Percentiles rank a stretch among this genome's conserved stretches.
Conservation (phyloP, 2,888 invertebrate species). For the Adelphocoris suturalis region DNA sequence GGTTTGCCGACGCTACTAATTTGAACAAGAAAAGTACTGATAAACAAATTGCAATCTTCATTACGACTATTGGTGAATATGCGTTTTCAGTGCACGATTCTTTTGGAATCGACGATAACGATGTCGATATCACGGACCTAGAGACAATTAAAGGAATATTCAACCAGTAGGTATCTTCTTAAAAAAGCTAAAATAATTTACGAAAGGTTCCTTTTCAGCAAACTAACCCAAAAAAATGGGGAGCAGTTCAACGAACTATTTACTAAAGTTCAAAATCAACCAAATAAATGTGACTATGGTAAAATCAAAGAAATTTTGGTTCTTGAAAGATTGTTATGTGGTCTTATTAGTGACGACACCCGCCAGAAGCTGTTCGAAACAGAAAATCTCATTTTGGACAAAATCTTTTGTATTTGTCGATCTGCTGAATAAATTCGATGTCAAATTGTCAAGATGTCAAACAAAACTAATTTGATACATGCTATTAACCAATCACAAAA, state of each 20-base stretch:
- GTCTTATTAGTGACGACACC: slow-evolving; percentile 7
- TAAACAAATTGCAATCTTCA: slow-evolving; percentile 18
- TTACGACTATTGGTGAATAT: neutral
- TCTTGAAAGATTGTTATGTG: neutral
- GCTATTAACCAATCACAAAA: neutral
- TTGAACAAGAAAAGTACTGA: neutral
- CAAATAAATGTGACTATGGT: slow-evolving; percentile 25
- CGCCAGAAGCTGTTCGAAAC: slow-evolving; percentile 16
- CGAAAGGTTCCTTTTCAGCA: slow-evolving; percentile 2
- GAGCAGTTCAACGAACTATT: neutral
- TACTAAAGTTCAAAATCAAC: neutral
- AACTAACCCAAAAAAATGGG: neutral
- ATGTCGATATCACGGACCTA: neutral
- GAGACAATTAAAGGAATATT: neutral
- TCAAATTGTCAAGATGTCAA: neutral
- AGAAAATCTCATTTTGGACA: neutral
- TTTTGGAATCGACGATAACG: neutral
- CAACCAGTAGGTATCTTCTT: neutral
- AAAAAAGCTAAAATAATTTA: slow-evolving; percentile 46
- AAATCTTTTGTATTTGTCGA: neutral
- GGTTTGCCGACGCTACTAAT: slow-evolving; percentile 11
- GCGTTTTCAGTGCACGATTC: neutral
- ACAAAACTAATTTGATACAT: neutral
- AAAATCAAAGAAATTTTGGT: neutral
- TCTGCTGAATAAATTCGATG: slow-evolving; percentile 12